A percentile compares a stretch with the other conserved stretches of the same genome.
Conservation (phyloP, 2,797 vertebrate genomes). For the Spea hammondii region DNA sequence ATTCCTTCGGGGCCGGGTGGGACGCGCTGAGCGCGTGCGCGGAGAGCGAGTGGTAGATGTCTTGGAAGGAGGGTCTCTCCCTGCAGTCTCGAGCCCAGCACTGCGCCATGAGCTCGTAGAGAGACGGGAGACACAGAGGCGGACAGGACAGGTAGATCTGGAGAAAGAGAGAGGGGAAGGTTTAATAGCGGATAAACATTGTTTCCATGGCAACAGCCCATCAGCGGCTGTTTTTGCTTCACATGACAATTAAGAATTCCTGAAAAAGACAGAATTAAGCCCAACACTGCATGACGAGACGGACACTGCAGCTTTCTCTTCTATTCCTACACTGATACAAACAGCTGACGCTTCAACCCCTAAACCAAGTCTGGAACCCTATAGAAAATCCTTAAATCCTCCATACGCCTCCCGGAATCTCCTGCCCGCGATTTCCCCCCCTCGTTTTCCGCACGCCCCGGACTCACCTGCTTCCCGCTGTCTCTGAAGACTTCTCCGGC, state of each 20-base stretch:
- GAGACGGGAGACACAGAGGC: slow-evolving; percentile 81
- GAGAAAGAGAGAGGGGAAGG: background rate
- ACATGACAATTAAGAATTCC: too few species aligned
- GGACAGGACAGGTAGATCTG: slow-evolving; percentile 85
- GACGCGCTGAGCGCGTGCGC: slow-evolving; percentile 37
- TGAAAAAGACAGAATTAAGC: background rate
- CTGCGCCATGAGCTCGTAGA: slow-evolving; percentile 87
- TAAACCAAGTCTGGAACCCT: too few species aligned
- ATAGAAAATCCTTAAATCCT: too few species aligned
- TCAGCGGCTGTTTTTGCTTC: background rate
- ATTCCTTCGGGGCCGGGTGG: slow-evolving; percentile 29
- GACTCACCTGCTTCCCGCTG: slow-evolving; percentile 84
- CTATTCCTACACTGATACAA: background rate
- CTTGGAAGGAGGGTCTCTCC: slow-evolving; percentile 81
- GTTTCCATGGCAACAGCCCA: too few species aligned
- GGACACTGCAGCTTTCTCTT: background rate
- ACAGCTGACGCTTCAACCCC: too few species aligned
- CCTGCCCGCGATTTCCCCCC: too few species aligned
- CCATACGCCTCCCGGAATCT: too few species aligned
- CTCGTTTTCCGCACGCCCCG: too few species aligned
- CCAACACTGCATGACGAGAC: background rate
- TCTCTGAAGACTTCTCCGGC: slow-evolving; percentile 92
- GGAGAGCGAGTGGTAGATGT: slow-evolving; percentile 82
- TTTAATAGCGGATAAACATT: too few species aligned
- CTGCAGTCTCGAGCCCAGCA: slow-evolving; percentile 94